phyloP scores from a whole-genome alignment of 2,797 vertebrate species.

The Phrynocephalus vlangalii region DNA sequence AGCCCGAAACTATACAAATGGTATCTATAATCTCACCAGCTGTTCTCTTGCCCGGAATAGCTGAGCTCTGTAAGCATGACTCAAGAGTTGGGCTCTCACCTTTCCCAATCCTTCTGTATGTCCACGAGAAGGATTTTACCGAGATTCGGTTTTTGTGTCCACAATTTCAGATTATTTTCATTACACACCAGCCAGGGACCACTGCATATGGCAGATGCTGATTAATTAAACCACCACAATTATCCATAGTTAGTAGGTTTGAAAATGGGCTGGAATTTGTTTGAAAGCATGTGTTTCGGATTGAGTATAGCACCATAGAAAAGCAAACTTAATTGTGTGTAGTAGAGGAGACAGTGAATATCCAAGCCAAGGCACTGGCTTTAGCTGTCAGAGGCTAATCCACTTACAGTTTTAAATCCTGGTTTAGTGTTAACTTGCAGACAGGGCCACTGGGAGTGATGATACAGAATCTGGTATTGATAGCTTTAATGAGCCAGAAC shows the following conservation, averaged over 20 bases:
- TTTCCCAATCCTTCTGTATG: background rate
- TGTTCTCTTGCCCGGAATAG: background rate
- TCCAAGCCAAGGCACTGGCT: background rate
- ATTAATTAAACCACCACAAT: background rate
- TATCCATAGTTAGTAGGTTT: background rate
- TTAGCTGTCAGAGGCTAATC: background rate
- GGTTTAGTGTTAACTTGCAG: background rate
- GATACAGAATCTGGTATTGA: background rate
- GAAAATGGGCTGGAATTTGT: background rate
- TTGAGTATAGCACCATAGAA: background rate
- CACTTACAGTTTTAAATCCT: background rate
- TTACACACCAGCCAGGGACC: background rate
- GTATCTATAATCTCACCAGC: too few relatives aligned
- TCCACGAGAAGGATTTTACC: background rate
- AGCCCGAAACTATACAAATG: too few relatives aligned
- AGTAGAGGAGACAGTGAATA: background rate
- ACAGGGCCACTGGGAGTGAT: background rate
- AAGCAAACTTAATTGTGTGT: background rate
- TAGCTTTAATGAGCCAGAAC: too few relatives aligned
- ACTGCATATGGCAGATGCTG: background rate
- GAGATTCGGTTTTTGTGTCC: background rate
- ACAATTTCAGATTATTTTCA: background rate
- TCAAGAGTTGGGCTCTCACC: background rate
- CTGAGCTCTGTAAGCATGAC: background rate
- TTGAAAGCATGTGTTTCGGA: background rate